A percentile compares a stretch with the other conserved stretches of the same genome.
These are phyloP conservation scores for Parazoanthus atlanticus DNA, from an alignment of 92 coral and sea anemone species.

Conservation along the genomic window DNA sequence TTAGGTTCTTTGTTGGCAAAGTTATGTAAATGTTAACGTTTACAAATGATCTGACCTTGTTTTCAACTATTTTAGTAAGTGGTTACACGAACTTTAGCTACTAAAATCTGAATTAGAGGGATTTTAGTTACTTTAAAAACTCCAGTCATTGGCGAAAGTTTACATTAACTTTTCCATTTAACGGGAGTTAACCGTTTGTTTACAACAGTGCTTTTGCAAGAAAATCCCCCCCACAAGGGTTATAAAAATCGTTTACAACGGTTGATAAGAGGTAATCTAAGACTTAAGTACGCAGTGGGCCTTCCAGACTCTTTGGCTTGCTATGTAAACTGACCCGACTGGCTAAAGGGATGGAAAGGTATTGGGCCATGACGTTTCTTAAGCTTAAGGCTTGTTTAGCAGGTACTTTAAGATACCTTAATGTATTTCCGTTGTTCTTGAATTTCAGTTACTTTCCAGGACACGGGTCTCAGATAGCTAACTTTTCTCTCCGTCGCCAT, in stretches of 20 bases:
- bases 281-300: neutral
- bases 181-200: constrained; percentile 31
- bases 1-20: neutral
- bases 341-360: neutral
- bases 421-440: constrained; percentile 66
- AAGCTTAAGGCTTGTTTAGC: neutral
- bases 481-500: constrained; percentile 78
- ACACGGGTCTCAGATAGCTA: constrained; percentile 73
- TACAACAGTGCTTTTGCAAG: constrained; percentile 22
- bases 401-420: constrained; percentile 70
- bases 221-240: neutral
- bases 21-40: too few relatives aligned
- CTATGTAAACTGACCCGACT: neutral
- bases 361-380: neutral
- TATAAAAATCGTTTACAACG: too few relatives aligned
- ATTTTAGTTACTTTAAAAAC: neutral
- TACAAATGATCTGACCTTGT: too few relatives aligned
- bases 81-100: neutral
- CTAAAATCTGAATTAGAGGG: neutral
- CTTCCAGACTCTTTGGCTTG: neutral
- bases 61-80: too few relatives aligned
- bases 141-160: neutral
- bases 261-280: neutral
- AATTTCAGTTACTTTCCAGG: constrained; percentile 80
- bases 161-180: neutral